Evolutionary conservation across 2,113 vertebrate genomes (phyloP), one percentile per base, ranked within the genome.

Genomic region (Piprites chloris): DNA sequence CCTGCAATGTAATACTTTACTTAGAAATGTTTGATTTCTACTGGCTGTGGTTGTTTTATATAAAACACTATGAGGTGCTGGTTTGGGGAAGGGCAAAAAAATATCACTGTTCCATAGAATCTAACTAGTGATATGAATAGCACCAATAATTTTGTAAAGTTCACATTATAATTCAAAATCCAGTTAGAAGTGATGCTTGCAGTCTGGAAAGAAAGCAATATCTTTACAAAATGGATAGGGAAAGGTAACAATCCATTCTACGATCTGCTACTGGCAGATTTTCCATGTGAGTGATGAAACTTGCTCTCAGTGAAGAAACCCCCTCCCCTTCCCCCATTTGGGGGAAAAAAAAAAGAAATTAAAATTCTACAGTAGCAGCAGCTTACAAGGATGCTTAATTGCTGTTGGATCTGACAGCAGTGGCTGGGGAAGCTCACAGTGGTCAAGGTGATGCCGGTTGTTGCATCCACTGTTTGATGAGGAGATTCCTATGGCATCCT

Each of bases 161-260:
- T 94, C 94, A 94, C 93, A 93, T 96, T 96, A 95, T 97, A 96
- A 96, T 96, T 94, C 95, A 93, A 96, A 97, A 96, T 96, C 89
- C 77, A 50, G 90, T 97, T 97, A 96, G 79, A 95, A 95, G 66
- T 85, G 86, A 89, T 97, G 86, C 77, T 96, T 78, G 79, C 96
- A 94, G 93, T 89, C 95, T 92, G 74, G 73, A 89, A 95, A 82
- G 69, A 96, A 96, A 96, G 95, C 92, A 96, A 95, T 96, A 96
- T 95, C 92, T 96, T 93, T 90, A 90, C 80, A 90, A 76, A 97
- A 96, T 90, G 92, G 90, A 89, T 94, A 87, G 86, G 88, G 92
- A 95, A 96, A 95, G 90, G 92, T 94, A 92, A 93, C 90, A 90
- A 72, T 96, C 92, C 95, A 78, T 96, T 97, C 90, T 75, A 0